Conservation (phyloP, 2,797 vertebrate species). For the Scolopax rusticola region DNA sequence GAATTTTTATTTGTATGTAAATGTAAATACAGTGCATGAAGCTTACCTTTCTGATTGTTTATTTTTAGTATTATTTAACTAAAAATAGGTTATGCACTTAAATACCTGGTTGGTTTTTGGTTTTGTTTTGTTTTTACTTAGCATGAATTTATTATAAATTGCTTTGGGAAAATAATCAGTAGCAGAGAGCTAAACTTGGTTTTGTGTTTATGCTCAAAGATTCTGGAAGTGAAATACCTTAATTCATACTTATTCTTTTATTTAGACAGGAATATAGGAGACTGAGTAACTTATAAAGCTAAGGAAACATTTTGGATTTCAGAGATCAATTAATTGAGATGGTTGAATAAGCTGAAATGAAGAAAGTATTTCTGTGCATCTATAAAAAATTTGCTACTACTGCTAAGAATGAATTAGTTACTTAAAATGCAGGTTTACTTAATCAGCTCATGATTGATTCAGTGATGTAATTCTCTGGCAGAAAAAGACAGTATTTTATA, state of each 20-base stretch:
- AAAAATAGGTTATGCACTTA: not conserved
- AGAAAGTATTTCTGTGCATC: not conserved
- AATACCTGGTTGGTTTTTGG: not conserved
- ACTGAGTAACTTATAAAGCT: not conserved
- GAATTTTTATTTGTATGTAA: not conserved
- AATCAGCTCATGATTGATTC: not conserved
- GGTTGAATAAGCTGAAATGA: not conserved
- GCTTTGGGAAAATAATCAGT: not conserved
- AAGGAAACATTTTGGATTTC: not conserved
- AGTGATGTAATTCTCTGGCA: not conserved
- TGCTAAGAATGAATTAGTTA: not conserved
- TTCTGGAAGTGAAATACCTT: not conserved
- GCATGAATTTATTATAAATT: not conserved
- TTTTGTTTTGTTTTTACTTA: not conserved
- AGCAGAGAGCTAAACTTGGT: not conserved
- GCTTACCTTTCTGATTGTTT: not conserved
- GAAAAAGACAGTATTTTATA: not conserved
- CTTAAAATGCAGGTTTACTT: not conserved
- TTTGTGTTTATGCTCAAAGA: not conserved
- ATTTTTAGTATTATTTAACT: not conserved
- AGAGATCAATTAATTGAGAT: not conserved
- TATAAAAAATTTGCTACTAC: not conserved
- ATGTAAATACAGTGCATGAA: not conserved
- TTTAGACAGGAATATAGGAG: not conserved
- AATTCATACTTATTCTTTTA: not conserved